Base-by-base conservation (phyloP, 2,888 invertebrate genomes). In the Allygus modestus region DNA sequence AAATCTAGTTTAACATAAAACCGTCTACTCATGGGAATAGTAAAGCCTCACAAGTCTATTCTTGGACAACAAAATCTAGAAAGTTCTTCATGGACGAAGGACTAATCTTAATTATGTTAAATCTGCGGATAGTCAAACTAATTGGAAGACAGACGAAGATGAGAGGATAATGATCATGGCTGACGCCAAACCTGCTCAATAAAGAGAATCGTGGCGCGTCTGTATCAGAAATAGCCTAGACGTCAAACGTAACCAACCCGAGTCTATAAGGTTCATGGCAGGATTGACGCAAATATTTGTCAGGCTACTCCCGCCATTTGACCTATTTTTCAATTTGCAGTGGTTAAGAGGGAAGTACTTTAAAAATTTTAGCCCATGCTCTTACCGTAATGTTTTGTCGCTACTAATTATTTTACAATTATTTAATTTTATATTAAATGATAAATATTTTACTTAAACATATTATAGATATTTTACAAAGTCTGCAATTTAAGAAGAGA, bases 181-280 rank as follows among this genome's bases (percentile, higher is more conserved):
- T 23, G 54, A 54, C 54, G 54, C 54, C 54, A 54, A 54, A 20
- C 54, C 54, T 54, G 54, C 54, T 54, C 54, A 54, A 54, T 54
- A 54, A 23, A 54, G 54, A 54, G 20, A 15, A 54, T 54, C 54
- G 20, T 54, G 54, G 54, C 54, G 11, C 54, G 54, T 54, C 54
- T 54, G 23, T 2, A 7, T 23, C 23, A 23, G 54, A 54, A 54
- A 54, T 54, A 54, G 54, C 54, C 23, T 23, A 15, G 0, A 54
- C 54, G 54, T 54, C 54, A 54, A 23, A 54, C 54, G 54, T 17
- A 12, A 46, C 46, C 54, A 54, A 54, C 11, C 54, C 54, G 20
- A 23, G 20, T 54, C 54, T 54, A 54, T 54, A 4, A 54, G 54
- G 54, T 23, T 54, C 54, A 54, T 23, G 54, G 20, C 54, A 11